Evolutionary conservation across 2,113 vertebrate genomes (phyloP).

Genomic region (Halcyon senegalensis): DNA sequence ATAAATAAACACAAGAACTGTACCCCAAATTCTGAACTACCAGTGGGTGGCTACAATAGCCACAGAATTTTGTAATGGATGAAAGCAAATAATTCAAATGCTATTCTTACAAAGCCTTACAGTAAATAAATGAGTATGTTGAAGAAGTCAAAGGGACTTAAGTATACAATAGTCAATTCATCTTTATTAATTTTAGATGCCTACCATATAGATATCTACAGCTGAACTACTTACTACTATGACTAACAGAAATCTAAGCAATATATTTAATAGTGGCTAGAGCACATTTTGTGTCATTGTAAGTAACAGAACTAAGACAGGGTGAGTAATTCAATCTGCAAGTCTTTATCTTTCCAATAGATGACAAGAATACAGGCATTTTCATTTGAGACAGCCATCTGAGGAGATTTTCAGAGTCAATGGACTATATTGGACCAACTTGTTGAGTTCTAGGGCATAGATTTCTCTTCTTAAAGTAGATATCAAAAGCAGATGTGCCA

Average conservation of each 20-base stretch:
- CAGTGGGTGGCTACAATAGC: neutral
- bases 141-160: neutral
- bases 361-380: neutral
- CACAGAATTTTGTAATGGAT: neutral
- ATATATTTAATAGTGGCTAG: neutral
- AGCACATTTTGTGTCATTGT: neutral
- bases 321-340: neutral
- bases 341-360: neutral
- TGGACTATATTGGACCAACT: neutral
- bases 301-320: neutral
- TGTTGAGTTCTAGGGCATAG: neutral
- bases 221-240: neutral
- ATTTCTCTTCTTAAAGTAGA: neutral
- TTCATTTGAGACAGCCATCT: neutral
- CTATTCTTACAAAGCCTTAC: neutral
- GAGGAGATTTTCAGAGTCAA: neutral
- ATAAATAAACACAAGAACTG: neutral
- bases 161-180: neutral
- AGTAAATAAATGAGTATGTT: neutral
- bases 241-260: neutral
- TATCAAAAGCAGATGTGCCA: neutral
- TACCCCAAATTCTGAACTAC: neutral
- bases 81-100: neutral
- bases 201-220: neutral
- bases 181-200: neutral